Percentiles rank a stretch among this genome's conserved stretches.
These are phyloP conservation scores for Cybosia mesomella DNA, from an alignment of 2,888 invertebrate species.

Conservation along the genomic window DNA sequence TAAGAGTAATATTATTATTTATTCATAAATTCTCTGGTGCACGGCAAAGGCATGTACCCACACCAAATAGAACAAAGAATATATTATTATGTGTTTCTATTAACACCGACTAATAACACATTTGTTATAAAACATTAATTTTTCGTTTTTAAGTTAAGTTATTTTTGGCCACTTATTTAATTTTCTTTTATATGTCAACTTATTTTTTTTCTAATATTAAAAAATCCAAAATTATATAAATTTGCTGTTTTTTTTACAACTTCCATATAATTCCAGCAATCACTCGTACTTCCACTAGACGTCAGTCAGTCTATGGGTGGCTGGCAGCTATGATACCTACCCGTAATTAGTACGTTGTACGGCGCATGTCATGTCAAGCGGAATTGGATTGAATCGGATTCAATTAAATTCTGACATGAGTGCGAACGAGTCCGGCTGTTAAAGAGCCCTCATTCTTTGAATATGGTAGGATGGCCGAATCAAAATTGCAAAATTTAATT, in stretches of 20 bases:
- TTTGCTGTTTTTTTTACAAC: background rate
- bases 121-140: too few relatives aligned
- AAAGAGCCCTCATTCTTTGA: constrained; percentile 69
- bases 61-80: too few relatives aligned
- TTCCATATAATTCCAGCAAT: constrained; percentile 20
- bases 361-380: constrained; percentile 62
- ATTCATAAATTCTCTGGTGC: too few relatives aligned
- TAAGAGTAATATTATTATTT: too few relatives aligned
- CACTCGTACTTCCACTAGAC: constrained; percentile 70
- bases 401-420: constrained; percentile 78
- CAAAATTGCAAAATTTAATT: constrained; percentile 39
- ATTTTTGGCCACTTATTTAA: too few relatives aligned
- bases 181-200: too few relatives aligned
- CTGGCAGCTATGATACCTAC: constrained; percentile 63
- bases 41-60: too few relatives aligned
- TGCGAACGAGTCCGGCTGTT: constrained; percentile 57
- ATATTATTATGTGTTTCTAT: too few relatives aligned
- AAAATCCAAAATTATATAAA: too few relatives aligned
- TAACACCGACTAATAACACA: too few relatives aligned
- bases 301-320: constrained; percentile 65
- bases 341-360: constrained; percentile 74
- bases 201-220: too few relatives aligned
- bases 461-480: constrained; percentile 52
- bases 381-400: constrained; percentile 72
- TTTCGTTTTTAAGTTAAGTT: too few relatives aligned